Conservation (phyloP, 1,140 invertebrate species). For the Rhizoglyphus robini region DNA sequence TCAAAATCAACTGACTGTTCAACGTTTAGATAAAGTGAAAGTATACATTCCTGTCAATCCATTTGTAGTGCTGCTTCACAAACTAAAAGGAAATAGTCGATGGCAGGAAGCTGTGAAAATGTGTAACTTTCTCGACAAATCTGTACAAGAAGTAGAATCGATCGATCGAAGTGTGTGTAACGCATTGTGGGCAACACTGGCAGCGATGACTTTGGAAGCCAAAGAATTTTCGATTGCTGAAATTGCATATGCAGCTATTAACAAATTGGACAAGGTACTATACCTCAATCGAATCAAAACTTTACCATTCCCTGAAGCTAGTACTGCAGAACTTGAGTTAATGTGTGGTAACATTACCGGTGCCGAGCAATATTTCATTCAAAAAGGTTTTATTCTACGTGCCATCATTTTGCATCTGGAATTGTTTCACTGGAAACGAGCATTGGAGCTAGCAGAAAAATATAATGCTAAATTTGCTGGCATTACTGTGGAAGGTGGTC, state of each 20-base stretch:
- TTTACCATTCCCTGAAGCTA: slow-evolving; percentile 43
- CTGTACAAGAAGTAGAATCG: background rate
- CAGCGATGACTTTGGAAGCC: slow-evolving; percentile 62
- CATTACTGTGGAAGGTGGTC: background rate
- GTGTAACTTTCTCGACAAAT: slow-evolving; percentile 52
- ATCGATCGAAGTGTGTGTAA: slow-evolving; percentile 50
- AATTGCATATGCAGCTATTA: slow-evolving; percentile 81
- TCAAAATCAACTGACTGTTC: slow-evolving; percentile 57
- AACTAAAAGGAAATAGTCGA: slow-evolving; percentile 44
- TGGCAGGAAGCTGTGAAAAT: slow-evolving; percentile 63
- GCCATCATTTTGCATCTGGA: slow-evolving; percentile 66
- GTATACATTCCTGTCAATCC: slow-evolving; percentile 49
- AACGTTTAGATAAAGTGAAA: slow-evolving; percentile 53
- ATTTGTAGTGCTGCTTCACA: slow-evolving; percentile 49
- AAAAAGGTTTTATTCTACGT: slow-evolving; percentile 56
- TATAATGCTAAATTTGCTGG: slow-evolving; percentile 39
- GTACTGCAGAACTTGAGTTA: slow-evolving; percentile 62
- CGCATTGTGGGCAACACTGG: slow-evolving; percentile 74
- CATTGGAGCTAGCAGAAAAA: slow-evolving; percentile 66
- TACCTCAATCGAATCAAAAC: slow-evolving; percentile 69
- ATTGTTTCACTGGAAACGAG: slow-evolving; percentile 71
- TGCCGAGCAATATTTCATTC: slow-evolving; percentile 65
- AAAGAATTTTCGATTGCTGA: slow-evolving; percentile 69
- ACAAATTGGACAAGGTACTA: slow-evolving; percentile 73
- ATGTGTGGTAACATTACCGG: slow-evolving; percentile 60